These are phyloP conservation scores for Poecilia gillii DNA, from an alignment of 2,797 vertebrate species.

Conservation along the genomic window DNA sequence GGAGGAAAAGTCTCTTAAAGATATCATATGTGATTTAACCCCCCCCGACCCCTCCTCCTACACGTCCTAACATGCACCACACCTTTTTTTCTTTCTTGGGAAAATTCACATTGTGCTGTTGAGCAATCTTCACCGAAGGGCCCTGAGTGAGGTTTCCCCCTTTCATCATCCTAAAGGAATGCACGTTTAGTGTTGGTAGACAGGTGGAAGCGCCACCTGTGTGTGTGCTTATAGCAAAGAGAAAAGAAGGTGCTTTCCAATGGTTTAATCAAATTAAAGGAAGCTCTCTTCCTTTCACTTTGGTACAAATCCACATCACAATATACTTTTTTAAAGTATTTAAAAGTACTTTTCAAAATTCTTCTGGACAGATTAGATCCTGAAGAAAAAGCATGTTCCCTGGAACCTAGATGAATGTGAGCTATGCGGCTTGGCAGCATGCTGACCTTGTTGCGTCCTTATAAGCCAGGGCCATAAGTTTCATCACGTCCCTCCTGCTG, in stretches of 20 bases:
- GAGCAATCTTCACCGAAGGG: conserved; percentile 40
- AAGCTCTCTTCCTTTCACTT: conserved; percentile 25
- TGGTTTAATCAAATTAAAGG: neutral
- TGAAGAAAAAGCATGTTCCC: conserved; percentile 10
- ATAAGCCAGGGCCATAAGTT: conserved; percentile 16
- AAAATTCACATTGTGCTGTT: conserved; percentile 32
- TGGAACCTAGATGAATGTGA: conserved; percentile 27
- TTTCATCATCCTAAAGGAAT: conserved; percentile 49
- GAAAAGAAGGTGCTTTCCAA: conserved; percentile 31
- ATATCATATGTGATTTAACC: conserved; percentile 30
- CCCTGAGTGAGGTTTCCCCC: conserved; percentile 5
- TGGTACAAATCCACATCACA: neutral
- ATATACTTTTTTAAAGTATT: neutral
- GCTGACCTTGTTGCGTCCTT: conserved; percentile 62
- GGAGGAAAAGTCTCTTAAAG: conserved; percentile 9
- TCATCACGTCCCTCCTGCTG: neutral
- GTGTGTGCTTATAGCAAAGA: conserved; percentile 19
- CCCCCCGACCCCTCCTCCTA: neutral
- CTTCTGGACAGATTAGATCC: conserved; percentile 16
- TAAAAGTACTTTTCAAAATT: conserved; percentile 24
- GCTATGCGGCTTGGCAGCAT: conserved; percentile 50
- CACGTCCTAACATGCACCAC: conserved; percentile 37
- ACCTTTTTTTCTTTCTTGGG: conserved; percentile 9
- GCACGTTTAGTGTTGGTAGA: conserved; percentile 34
- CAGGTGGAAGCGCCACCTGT: conserved; percentile 11